Evolutionary conservation across 2,113 vertebrate species (phyloP).

Genomic region (Cochlearius cochlearius): DNA sequence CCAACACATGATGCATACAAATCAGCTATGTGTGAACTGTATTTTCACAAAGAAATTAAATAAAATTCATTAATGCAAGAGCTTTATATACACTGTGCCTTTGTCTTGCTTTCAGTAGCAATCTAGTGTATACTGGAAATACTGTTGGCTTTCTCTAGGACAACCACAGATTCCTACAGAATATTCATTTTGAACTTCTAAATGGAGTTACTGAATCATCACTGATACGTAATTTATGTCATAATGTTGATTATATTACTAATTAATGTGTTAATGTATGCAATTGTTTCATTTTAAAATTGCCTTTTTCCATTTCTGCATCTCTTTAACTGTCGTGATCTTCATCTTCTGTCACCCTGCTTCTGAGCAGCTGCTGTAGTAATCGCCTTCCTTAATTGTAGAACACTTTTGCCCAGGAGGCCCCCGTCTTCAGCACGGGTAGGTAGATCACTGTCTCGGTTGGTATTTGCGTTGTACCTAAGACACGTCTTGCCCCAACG

Average conservation of each 20-base stretch:
- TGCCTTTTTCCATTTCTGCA: neutral
- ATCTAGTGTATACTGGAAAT: neutral
- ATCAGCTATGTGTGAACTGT: neutral
- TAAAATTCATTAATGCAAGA: neutral
- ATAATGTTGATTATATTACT: neutral
- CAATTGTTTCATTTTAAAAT: neutral
- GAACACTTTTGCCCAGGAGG: neutral
- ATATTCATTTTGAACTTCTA: neutral
- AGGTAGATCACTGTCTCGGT: fast-evolving
- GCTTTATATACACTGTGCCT: neutral
- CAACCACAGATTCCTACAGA: neutral
- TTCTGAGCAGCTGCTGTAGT: neutral
- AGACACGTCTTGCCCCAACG: neutral
- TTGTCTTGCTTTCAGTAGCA: neutral
- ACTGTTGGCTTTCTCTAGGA: neutral
- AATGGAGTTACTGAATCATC: neutral
- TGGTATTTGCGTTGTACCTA: neutral
- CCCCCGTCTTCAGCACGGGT: neutral
- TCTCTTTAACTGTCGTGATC: neutral
- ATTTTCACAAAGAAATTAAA: conserved; percentile 22
- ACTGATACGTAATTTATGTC: neutral
- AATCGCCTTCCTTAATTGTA: neutral
- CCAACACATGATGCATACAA: neutral
- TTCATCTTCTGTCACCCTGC: neutral
- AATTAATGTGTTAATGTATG: neutral